These are phyloP conservation scores for Paraescarpia echinospica DNA, from an alignment of 1,140 invertebrate genomes.

Conservation along the genomic window DNA sequence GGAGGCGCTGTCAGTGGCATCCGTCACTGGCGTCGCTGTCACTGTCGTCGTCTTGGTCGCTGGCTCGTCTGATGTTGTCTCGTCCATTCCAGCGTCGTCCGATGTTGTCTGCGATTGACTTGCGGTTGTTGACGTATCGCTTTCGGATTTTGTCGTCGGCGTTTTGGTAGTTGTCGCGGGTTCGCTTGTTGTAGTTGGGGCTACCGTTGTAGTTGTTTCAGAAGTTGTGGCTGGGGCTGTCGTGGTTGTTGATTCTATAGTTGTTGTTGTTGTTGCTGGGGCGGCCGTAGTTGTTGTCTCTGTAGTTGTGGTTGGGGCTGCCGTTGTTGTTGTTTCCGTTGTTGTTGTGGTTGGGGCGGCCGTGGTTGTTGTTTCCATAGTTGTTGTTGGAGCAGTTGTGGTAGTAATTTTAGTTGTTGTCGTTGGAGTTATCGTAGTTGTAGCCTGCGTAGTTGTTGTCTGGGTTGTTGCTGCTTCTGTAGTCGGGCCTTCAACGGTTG, in stretches of 20 bases:
- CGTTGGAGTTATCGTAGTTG: background rate
- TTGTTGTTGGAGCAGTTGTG: background rate
- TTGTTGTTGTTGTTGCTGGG: background rate
- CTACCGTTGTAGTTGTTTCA: background rate
- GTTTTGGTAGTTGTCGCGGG: background rate
- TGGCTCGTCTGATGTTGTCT: background rate
- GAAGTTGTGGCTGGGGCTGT: background rate
- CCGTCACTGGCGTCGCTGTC: background rate
- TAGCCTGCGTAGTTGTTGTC: background rate
- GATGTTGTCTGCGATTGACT: background rate
- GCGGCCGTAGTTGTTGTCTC: background rate
- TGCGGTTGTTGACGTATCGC: background rate
- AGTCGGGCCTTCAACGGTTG: background rate
- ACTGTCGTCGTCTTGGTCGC: background rate
- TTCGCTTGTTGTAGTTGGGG: background rate
- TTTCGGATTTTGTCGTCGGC: background rate
- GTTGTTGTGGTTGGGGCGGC: background rate
- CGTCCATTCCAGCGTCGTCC: background rate
- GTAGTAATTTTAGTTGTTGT: background rate
- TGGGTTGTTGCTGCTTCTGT: background rate
- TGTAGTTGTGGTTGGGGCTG: background rate
- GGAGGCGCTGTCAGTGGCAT: background rate
- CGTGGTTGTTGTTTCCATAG: conserved; percentile 8
- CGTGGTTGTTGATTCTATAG: background rate
- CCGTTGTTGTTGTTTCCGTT: background rate